Evolutionary conservation across 2,113 vertebrate genomes (phyloP).

Genomic region (Oxygymnocypris stewartii): DNA sequence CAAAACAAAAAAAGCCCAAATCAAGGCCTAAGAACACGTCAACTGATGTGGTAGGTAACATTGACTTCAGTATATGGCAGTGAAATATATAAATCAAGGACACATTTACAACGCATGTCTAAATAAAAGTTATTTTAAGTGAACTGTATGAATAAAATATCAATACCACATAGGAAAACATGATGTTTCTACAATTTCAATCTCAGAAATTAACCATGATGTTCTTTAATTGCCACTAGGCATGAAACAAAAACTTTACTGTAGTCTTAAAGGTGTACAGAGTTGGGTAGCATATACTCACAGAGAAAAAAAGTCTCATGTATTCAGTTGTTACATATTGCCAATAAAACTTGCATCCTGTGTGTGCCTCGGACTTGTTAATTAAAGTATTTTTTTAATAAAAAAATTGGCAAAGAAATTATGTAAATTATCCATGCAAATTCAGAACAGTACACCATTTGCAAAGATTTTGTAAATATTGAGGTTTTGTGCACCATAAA

Average conservation of each 20-base stretch:
- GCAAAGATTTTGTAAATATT: neutral
- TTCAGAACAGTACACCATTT: neutral
- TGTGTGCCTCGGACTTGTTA: neutral
- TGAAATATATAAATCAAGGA: neutral
- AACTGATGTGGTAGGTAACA: neutral
- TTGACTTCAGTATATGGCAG: neutral
- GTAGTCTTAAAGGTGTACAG: neutral
- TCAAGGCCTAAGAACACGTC: neutral
- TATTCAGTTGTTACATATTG: neutral
- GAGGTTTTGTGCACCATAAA: conserved; percentile 19
- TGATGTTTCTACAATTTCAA: neutral
- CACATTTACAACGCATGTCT: neutral
- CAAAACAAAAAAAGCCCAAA: neutral
- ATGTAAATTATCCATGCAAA: conserved; percentile 25
- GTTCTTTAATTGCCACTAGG: neutral
- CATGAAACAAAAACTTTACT: neutral
- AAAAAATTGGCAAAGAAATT: conserved; percentile 18
- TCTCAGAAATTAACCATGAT: neutral
- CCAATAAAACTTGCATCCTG: neutral
- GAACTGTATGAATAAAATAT: neutral
- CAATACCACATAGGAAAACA: neutral
- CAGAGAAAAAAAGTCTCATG: neutral
- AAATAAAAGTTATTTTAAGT: neutral
- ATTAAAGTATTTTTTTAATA: neutral
- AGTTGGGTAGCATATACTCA: neutral